A percentile compares a stretch with the other conserved stretches of the same genome.
Evolutionary conservation across 2,888 invertebrate genomes (phyloP).

Genomic region (Drosophila quinaria): DNA sequence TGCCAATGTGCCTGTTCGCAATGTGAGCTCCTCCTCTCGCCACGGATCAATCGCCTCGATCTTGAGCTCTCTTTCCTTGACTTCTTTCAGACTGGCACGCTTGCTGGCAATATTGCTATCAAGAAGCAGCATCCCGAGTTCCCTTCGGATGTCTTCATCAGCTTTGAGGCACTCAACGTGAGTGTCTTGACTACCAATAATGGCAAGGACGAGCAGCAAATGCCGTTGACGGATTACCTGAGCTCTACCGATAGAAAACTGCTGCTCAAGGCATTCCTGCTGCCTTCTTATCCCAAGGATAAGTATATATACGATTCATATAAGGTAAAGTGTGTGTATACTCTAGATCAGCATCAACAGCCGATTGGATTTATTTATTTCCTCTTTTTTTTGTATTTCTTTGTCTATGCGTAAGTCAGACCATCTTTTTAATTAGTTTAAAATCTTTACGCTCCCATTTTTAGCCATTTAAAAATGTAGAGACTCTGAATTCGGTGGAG

Average conservation of each 20-base stretch:
- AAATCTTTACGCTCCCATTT: too few species aligned
- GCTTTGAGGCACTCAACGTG: slow-evolving; percentile 84
- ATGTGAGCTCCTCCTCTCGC: slow-evolving; percentile 86
- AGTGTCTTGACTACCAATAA: slow-evolving; percentile 64
- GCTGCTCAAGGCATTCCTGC: slow-evolving; percentile 88
- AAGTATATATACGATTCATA: slow-evolving; percentile 88
- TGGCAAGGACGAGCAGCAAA: slow-evolving; percentile 86
- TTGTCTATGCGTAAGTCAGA: too few species aligned
- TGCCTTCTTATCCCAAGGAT: slow-evolving; percentile 87
- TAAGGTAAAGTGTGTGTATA: slow-evolving; percentile 88
- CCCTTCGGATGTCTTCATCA: slow-evolving; percentile 89
- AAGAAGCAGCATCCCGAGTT: slow-evolving; percentile 89
- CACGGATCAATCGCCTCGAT: slow-evolving; percentile 11
- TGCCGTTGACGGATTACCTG: slow-evolving; percentile 87
- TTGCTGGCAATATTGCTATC: slow-evolving; percentile 90
- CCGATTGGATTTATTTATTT: too few species aligned
- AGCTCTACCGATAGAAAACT: slow-evolving; percentile 88
- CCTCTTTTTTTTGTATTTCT: too few species aligned
- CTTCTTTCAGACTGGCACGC: slow-evolving; percentile 87
- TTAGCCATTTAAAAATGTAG: too few species aligned
- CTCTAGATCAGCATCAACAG: too few species aligned
- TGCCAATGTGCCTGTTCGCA: slow-evolving; percentile 89
- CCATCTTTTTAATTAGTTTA: too few species aligned
- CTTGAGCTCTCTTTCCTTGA: neutral
- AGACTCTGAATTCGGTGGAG: too few species aligned